Evolutionary conservation across 2,797 vertebrate genomes (phyloP).

Genomic region (Bovichtus variegatus): DNA sequence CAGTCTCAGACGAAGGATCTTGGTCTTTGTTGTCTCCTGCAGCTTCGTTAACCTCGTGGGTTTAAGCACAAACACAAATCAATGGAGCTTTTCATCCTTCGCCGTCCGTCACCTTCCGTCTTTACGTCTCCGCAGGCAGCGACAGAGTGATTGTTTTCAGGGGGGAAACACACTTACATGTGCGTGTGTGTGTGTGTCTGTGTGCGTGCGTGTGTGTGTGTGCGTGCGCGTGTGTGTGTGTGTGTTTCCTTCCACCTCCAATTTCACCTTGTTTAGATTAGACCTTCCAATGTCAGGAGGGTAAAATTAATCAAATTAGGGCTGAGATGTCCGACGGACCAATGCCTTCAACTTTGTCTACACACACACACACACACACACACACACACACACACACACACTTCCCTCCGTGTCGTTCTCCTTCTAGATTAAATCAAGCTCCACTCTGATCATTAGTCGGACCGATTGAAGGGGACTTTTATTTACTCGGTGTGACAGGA

Average conservation of each 20-base stretch:
- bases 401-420: no score
- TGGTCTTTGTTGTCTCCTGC: background rate
- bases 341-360: slow-evolving; percentile 55
- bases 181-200: slow-evolving; percentile 8
- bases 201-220: slow-evolving; percentile 1
- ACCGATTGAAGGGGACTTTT: background rate
- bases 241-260: slow-evolving; percentile 7
- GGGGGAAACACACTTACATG: no score
- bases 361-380: slow-evolving; percentile 8
- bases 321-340: slow-evolving; percentile 44
- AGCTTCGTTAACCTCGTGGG: background rate
- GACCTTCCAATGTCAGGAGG: slow-evolving; percentile 27
- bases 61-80: slow-evolving; percentile 18
- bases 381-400: background rate
- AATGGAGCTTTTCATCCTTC: slow-evolving; percentile 8
- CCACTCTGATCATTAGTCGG: slow-evolving; percentile 38
- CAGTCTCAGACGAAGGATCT: background rate
- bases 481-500: background rate
- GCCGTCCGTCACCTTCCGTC: background rate
- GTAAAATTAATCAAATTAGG: slow-evolving; percentile 74
- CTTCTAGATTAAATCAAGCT: slow-evolving; percentile 50
- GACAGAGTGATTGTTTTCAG: slow-evolving; percentile 2
- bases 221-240: slow-evolving; percentile 19
- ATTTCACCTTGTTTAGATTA: slow-evolving; percentile 59
- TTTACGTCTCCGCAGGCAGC: background rate